Evolutionary conservation across 2,797 vertebrate species (phyloP).

Genomic region (Cygnus olor): DNA sequence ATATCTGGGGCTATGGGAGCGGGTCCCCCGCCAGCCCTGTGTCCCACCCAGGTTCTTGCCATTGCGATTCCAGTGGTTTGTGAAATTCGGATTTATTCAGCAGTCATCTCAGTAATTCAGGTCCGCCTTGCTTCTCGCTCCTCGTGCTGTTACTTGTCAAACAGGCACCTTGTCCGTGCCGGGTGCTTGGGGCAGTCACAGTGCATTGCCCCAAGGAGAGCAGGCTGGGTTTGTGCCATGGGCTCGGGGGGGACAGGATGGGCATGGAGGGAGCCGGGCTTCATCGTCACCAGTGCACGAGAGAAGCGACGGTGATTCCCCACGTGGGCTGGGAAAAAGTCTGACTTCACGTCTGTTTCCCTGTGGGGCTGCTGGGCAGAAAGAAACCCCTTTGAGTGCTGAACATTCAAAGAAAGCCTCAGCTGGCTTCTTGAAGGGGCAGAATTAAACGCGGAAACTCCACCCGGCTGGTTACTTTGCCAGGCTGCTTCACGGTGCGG

Average conservation of each 20-base stretch:
- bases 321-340: neutral
- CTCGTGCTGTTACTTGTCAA: too few species aligned
- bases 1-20: neutral
- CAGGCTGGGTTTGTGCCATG: neutral
- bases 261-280: neutral
- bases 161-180: too few species aligned
- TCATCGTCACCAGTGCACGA: neutral
- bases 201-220: neutral
- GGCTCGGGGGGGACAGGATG: accelerated
- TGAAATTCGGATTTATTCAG: neutral
- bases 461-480: neutral
- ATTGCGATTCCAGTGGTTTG: accelerated
- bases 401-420: neutral
- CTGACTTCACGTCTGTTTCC: neutral
- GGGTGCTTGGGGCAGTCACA: too few species aligned
- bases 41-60: neutral
- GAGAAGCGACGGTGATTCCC: neutral
- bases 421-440: neutral
- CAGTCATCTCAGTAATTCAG: neutral
- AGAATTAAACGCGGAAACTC: neutral
- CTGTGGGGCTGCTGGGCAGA: neutral
- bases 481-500: neutral
- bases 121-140: too few species aligned
- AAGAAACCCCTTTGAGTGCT: neutral
- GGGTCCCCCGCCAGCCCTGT: too few species aligned